Conservation (phyloP, 2,888 invertebrate species). For the Drosophila flavopinicola region DNA sequence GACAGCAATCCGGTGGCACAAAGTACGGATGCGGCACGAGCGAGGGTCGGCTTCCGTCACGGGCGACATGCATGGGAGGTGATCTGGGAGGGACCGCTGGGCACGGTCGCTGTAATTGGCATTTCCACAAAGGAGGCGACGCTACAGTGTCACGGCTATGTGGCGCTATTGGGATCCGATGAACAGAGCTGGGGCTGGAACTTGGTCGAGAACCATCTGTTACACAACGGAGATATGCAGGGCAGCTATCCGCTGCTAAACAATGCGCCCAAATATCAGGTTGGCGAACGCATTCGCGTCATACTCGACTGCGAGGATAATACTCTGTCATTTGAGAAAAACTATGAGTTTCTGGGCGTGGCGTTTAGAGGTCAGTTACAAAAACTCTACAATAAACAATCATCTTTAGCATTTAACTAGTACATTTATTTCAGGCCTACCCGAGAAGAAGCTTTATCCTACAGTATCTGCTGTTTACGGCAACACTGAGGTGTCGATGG, state of each 20-base stretch:
- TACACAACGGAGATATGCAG: conserved; percentile 98
- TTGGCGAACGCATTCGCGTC: conserved; percentile 98
- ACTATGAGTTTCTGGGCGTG: conserved; percentile 98
- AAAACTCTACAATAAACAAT: neutral
- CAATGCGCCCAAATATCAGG: conserved; percentile 99
- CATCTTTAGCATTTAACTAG: neutral
- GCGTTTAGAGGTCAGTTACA: conserved; percentile 93
- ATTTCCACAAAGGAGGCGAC: conserved; percentile 97
- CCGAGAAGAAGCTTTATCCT: conserved; percentile 96
- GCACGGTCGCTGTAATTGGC: conserved; percentile 98
- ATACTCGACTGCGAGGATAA: conserved; percentile 99
- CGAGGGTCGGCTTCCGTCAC: conserved; percentile 94
- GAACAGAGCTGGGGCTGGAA: conserved; percentile 99
- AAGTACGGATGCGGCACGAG: conserved; percentile 97
- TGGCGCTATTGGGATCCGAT: conserved; percentile 96
- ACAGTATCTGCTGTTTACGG: conserved; percentile 99
- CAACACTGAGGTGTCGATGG: conserved; percentile 99
- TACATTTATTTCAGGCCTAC: conserved; percentile 89
- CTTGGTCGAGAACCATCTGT: conserved; percentile 97
- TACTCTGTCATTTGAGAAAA: conserved; percentile 98
- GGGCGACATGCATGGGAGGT: conserved; percentile 99
- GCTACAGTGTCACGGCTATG: conserved; percentile 97
- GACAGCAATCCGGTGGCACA: conserved; percentile 98
- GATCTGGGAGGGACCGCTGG: conserved; percentile 98
- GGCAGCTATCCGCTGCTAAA: conserved; percentile 97